phyloP scores from a whole-genome alignment of 2,113 vertebrate species.

The Physeter macrocephalus region DNA sequence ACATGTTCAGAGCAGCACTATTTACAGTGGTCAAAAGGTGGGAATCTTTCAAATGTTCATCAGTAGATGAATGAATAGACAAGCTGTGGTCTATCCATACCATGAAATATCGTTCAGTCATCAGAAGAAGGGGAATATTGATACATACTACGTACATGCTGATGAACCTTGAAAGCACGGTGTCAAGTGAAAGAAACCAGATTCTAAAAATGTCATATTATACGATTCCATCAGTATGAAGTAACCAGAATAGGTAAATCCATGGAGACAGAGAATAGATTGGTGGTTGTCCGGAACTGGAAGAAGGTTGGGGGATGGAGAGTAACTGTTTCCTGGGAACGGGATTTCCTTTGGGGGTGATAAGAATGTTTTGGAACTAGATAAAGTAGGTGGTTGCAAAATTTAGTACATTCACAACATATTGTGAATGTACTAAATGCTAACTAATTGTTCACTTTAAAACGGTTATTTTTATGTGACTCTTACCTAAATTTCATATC shows the following conservation, averaged over 20 bases:
- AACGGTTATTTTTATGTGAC: not conserved
- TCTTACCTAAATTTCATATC: not conserved
- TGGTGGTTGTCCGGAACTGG: no score
- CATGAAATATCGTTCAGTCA: not conserved
- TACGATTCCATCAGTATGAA: not conserved
- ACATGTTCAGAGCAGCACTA: not conserved
- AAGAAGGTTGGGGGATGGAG: no score
- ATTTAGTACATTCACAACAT: no score
- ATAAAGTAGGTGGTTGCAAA: not conserved
- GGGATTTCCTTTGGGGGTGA: fast-evolving
- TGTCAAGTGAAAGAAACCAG: not conserved
- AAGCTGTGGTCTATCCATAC: not conserved
- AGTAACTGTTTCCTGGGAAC: not conserved
- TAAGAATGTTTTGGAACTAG: not conserved
- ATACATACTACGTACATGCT: no score
- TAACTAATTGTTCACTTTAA: not conserved
- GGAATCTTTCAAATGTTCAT: no score
- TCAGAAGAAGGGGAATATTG: not conserved
- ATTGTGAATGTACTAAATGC: not conserved
- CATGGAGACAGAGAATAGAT: not conserved
- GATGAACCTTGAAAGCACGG: not conserved
- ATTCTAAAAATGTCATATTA: not conserved
- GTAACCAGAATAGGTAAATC: not conserved
- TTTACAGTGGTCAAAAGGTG: not conserved
- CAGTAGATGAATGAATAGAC: not conserved